Percentiles rank a stretch among this genome's conserved stretches.
These are phyloP conservation scores for Enteromius thamalakanensis DNA, from an alignment of 2,797 vertebrate species.

Conservation along the genomic window DNA sequence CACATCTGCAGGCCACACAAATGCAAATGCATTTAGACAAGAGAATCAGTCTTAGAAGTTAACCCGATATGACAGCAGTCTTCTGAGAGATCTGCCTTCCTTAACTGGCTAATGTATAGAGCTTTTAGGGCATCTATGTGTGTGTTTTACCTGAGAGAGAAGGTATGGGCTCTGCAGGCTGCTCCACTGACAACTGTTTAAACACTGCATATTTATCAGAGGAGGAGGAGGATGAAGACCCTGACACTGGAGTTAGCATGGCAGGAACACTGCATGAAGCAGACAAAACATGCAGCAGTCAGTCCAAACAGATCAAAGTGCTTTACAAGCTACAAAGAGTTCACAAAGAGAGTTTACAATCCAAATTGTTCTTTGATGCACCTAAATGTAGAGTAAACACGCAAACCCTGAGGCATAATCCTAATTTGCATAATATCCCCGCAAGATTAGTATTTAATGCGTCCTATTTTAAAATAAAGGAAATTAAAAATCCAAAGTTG, in stretches of 20 bases:
- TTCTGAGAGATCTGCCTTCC: background rate
- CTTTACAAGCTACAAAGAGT: background rate
- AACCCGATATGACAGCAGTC: conserved; percentile 16
- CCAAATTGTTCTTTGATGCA: background rate
- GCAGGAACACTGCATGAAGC: conserved; percentile 77
- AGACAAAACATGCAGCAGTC: conserved; percentile 37
- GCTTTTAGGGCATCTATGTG: background rate
- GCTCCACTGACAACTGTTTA: conserved; percentile 90
- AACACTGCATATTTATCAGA: conserved; percentile 95
- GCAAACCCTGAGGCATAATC: background rate
- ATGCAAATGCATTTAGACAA: conserved; percentile 16
- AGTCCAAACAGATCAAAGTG: conserved; percentile 7
- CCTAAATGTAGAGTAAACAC: background rate
- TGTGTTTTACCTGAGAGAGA: conserved; percentile 83
- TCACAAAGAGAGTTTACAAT: background rate
- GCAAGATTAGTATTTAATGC: background rate
- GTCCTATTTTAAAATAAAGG: background rate
- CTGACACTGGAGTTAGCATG: conserved; percentile 91
- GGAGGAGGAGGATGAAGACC: conserved; percentile 76
- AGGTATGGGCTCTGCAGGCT: conserved; percentile 79
- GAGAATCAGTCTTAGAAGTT: conserved; percentile 12
- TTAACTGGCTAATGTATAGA: conserved; percentile 23
- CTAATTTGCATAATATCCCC: background rate
- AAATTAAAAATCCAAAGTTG: background rate
- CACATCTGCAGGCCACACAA: background rate